Evolutionary conservation across 2,113 vertebrate genomes (phyloP), one percentile per base, ranked within the genome.

Genomic region (Alosa alosa): DNA sequence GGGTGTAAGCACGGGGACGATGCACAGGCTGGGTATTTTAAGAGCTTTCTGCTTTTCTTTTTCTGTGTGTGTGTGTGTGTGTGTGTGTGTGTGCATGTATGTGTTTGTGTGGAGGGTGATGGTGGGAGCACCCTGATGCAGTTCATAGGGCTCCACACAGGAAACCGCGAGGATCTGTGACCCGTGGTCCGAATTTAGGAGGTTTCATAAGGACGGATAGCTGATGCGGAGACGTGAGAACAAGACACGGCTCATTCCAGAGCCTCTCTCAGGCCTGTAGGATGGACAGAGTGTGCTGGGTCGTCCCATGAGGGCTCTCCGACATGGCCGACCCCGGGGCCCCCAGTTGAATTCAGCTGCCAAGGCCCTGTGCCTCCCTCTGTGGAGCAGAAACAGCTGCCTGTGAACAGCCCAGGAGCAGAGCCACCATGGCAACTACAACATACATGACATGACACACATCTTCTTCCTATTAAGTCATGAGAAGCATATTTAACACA

Each of bases 131-230:
- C 31, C 83, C 6, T 55, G 18, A 49, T 78, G 31, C 15, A 78
- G 36, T 78, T 78, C 31, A 39, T 39, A 78, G 72, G 31, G 31
- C 72, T 78, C 72, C 31, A 0, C 72, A 78, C 72, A 78, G 72
- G 72, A 78, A 78, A 36, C 72, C 72, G 31, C 36, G 10, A 36
- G 36, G 72, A 36, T 11, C 31, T 15, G 13, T 78, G 72, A 78
- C 64, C 64, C 11, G n/a, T 13, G 25, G 31, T 36, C 72, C 39
- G 72, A 78, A 78, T 78, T 17, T 78, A 78, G 72, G 31, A 78
- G 72, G 72, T 39, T 78, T 36, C 72, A 17, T 36, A 36, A 78
- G 72, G 72, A 41, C 11, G 72, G 13, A 15, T 81, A 89, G 87
- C 72, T 36, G 72, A 39, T 36, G 72, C 11, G 72, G 72, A 78